Base-by-base conservation (phyloP, 2,888 invertebrate species). In the Xiphydria camelus region DNA sequence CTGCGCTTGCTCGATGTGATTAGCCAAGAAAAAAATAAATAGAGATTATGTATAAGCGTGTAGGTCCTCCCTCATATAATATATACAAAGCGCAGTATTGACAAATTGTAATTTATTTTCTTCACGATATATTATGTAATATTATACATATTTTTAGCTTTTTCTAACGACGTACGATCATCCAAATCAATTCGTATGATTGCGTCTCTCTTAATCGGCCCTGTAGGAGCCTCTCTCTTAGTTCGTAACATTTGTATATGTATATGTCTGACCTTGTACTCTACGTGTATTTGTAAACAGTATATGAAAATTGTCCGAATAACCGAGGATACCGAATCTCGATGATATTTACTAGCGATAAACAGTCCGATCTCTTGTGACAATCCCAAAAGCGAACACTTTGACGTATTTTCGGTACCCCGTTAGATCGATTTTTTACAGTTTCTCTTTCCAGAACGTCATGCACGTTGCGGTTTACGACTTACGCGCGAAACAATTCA, bases 271-370 rank as follows among this genome's bases (percentile, higher is more conserved):
- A 57, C 56, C 66, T 73, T 68, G 10, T 74, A 73, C 62, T 68
- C 64, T 66, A 69, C 64, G 66, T 73, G 69, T 71, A 74, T 75
- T 75, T 75, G 74, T 73, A 71, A 69, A 67, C 70, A 70, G 68
- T 69, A 64, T 64, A 66, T 68, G 61, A 66, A 64, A 62, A 69
- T 49, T n/a, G n/a, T n/a, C n/a, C n/a, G n/a, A n/a, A n/a, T n/a
- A n/a, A n/a, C n/a, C n/a, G n/a, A n/a, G n/a, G n/a, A n/a, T n/a
- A n/a, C n/a, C n/a, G n/a, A n/a, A n/a, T n/a, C n/a, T n/a, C n/a
- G n/a, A n/a, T n/a, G n/a, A n/a, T n/a, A n/a, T n/a, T n/a, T n/a
- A n/a, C n/a, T n/a, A n/a, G n/a, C n/a, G n/a, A n/a, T n/a, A n/a
- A n/a, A n/a, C n/a, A n/a, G n/a, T n/a, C n/a, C n/a, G n/a, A n/a